phyloP scores from a whole-genome alignment of 2,113 vertebrate species.

The Ciconia maguari region DNA sequence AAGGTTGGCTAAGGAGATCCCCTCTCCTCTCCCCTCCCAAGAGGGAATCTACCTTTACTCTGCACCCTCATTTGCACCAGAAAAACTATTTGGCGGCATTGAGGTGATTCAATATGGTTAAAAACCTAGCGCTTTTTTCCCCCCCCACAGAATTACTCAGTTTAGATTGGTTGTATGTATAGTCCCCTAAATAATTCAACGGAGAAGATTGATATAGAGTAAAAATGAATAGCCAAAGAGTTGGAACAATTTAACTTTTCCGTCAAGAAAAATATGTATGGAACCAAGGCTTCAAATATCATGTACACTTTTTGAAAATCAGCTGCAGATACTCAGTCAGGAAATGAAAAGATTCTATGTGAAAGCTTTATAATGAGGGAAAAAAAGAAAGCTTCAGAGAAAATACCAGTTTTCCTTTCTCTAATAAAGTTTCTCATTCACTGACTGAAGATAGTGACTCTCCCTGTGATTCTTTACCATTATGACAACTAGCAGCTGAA shows the following conservation, averaged over 20 bases:
- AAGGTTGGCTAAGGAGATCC: neutral
- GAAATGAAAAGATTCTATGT: neutral
- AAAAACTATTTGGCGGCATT: neutral
- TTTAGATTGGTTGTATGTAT: neutral
- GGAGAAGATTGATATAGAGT: neutral
- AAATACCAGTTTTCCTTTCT: neutral
- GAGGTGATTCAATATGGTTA: neutral
- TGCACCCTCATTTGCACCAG: neutral
- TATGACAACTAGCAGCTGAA: conserved; percentile 32
- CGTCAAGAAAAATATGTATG: neutral
- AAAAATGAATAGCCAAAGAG: neutral
- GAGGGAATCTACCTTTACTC: neutral
- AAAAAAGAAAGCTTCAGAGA: neutral
- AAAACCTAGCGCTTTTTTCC: neutral
- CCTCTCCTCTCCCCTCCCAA: neutral
- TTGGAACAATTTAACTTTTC: neutral
- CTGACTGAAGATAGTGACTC: neutral
- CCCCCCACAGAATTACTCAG: neutral
- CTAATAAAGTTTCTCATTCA: conserved; percentile 16
- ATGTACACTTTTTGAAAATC: neutral
- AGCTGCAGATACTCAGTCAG: neutral
- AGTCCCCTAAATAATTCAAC: neutral
- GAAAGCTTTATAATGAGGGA: neutral
- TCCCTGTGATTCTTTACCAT: neutral
- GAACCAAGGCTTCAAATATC: neutral